phyloP scores from a whole-genome alignment of 2,888 invertebrate species.

The Podotricha telesiphe region DNA sequence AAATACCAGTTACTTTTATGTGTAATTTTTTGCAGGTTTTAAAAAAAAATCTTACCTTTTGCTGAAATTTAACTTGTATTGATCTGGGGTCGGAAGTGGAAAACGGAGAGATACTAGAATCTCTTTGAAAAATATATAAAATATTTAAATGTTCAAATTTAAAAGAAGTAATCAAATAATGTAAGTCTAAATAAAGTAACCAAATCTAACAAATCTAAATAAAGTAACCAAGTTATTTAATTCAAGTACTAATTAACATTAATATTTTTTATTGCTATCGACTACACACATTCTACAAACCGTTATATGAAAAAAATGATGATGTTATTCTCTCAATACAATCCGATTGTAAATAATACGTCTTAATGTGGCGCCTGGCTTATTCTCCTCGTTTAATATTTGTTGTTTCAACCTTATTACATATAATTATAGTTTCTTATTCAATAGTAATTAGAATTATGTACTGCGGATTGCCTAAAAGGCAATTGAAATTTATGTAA shows the following conservation, averaged over 20 bases:
- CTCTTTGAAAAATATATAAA: no score
- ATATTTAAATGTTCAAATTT: background rate
- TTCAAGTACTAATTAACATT: background rate
- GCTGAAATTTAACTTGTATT: background rate
- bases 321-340: slow-evolving; percentile 26
- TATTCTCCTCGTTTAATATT: slow-evolving; percentile 17
- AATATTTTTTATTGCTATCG: slow-evolving; percentile 2
- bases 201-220: background rate
- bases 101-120: no score
- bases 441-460: background rate
- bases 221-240: background rate
- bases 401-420: slow-evolving; percentile 12
- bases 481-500: background rate
- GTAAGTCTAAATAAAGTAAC: background rate
- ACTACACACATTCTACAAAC: slow-evolving; percentile 3
- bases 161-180: background rate
- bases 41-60: background rate
- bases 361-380: slow-evolving; percentile 24
- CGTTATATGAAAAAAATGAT: slow-evolving; percentile 7
- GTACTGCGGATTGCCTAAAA: background rate
- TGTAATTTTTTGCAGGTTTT: background rate
- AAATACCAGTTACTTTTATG: background rate
- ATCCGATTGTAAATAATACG: slow-evolving; percentile 24
- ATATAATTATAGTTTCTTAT: slow-evolving; percentile 5
- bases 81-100: no score